Evolutionary conservation across 2,113 vertebrate species (phyloP).

Genomic region (Bostrychus sinensis): DNA sequence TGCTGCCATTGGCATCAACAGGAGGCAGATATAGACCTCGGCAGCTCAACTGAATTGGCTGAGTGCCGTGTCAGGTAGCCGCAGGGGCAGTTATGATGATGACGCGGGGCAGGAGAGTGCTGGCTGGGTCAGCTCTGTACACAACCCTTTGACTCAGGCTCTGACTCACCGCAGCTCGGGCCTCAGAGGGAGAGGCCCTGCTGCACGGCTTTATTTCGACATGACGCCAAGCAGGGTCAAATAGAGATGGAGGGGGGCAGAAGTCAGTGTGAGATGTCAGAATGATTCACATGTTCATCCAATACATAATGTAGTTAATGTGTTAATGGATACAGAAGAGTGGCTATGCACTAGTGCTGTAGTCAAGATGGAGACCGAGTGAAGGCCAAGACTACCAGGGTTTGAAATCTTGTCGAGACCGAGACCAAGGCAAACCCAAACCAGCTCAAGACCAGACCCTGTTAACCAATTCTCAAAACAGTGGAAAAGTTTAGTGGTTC

Average conservation of each 20-base stretch:
- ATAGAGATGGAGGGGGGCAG: not conserved
- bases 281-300: not conserved
- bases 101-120: slow-evolving; percentile 48
- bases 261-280: slow-evolving; percentile 7
- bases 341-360: not conserved
- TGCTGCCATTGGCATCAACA: slow-evolving; percentile 37
- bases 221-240: slow-evolving; percentile 39
- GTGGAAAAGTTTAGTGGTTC: too few species aligned
- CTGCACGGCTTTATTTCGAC: slow-evolving; percentile 47
- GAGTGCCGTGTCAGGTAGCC: slow-evolving; percentile 38
- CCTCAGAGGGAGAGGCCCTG: slow-evolving; percentile 16
- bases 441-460: too few species aligned
- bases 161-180: slow-evolving; percentile 52
- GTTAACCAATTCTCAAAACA: too few species aligned
- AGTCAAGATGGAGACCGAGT: too few species aligned
- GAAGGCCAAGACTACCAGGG: too few species aligned
- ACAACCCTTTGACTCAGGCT: slow-evolving; percentile 50
- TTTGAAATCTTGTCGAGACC: too few species aligned
- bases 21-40: slow-evolving; percentile 35
- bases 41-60: slow-evolving; percentile 19
- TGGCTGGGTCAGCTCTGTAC: slow-evolving; percentile 49
- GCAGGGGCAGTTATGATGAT: slow-evolving; percentile 54
- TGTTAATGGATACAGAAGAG: not conserved
- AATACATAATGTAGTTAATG: slow-evolving; percentile 7
- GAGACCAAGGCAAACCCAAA: too few species aligned